Percentiles rank a stretch among this genome's conserved stretches.
These are phyloP conservation scores for Labeo calbasu DNA, from an alignment of 2,797 vertebrate species.

Conservation along the genomic window DNA sequence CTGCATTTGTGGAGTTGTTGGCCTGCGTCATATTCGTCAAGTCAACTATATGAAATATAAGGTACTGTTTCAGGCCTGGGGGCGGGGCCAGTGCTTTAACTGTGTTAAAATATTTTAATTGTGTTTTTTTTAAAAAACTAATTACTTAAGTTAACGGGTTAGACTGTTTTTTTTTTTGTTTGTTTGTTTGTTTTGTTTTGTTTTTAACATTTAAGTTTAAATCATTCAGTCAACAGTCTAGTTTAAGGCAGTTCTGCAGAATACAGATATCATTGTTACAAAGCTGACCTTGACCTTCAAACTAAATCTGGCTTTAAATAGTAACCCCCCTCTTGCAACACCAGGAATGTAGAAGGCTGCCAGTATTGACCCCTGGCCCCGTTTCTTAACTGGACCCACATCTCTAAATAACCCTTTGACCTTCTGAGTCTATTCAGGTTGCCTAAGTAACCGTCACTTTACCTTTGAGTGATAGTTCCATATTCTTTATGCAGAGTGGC, in stretches of 20 bases:
- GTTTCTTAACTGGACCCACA: neutral
- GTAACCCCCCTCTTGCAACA: neutral
- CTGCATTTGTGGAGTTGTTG: too few species aligned
- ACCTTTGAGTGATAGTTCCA: slow-evolving; percentile 6
- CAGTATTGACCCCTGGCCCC: neutral
- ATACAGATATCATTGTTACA: neutral
- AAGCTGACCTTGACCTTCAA: neutral
- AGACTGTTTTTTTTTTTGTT: too few species aligned
- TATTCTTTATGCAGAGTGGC: slow-evolving; percentile 40
- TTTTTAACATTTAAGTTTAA: neutral
- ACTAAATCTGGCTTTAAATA: neutral
- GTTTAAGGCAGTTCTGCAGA: slow-evolving; percentile 1
- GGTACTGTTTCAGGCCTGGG: too few species aligned
- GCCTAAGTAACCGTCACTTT: neutral
- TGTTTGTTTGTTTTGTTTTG: too few species aligned
- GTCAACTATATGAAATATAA: too few species aligned
- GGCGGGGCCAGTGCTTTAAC: too few species aligned
- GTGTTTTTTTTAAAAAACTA: too few species aligned
- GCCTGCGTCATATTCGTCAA: too few species aligned
- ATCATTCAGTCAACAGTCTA: neutral
- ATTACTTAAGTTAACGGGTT: too few species aligned
- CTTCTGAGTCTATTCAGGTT: neutral
- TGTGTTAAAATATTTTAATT: too few species aligned
- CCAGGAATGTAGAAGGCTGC: neutral
- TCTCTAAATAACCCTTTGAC: slow-evolving; percentile 1